Percentiles rank a stretch among this genome's conserved stretches.
These are phyloP conservation scores for Caenorhabditis sp. DNA, from an alignment of 2,888 invertebrate genomes.

Conservation along the genomic window DNA sequence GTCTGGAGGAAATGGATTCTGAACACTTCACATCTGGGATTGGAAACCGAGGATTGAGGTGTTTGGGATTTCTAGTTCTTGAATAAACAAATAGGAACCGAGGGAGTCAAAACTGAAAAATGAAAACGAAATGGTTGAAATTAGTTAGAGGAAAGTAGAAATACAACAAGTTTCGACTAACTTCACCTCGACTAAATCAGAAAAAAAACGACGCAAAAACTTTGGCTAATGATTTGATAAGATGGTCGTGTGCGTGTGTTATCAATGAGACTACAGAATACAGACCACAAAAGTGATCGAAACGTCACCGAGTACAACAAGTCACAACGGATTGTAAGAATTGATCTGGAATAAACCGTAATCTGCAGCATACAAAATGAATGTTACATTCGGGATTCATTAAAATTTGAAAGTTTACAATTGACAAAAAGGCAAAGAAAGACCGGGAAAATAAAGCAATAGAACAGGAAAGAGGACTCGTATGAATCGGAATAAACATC, in stretches of 20 bases:
- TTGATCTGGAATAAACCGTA: background rate
- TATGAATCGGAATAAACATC: background rate
- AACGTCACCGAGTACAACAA: background rate
- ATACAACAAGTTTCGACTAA: background rate
- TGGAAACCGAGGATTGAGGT: background rate
- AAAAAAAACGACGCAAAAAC: conserved; percentile 33
- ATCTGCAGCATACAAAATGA: background rate
- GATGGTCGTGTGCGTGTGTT: conserved; percentile 32
- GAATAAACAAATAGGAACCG: no score
- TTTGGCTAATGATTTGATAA: conserved; percentile 15
- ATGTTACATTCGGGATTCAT: background rate
- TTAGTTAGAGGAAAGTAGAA: background rate
- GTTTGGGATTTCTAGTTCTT: no score
- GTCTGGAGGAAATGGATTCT: conserved; percentile 19
- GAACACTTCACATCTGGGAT: background rate
- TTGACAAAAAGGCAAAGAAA: no score
- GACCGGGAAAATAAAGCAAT: background rate
- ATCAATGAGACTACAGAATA: conserved; percentile 25
- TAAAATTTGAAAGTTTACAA: no score
- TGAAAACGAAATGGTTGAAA: no score
- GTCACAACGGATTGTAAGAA: conserved; percentile 11
- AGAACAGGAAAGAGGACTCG: background rate
- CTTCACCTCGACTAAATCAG: background rate
- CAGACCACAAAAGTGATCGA: conserved; percentile 2
- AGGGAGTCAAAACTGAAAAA: no score